Evolutionary conservation across 92 coral and sea anemone species (phyloP).

Genomic region (Scolanthus callimorphus): DNA sequence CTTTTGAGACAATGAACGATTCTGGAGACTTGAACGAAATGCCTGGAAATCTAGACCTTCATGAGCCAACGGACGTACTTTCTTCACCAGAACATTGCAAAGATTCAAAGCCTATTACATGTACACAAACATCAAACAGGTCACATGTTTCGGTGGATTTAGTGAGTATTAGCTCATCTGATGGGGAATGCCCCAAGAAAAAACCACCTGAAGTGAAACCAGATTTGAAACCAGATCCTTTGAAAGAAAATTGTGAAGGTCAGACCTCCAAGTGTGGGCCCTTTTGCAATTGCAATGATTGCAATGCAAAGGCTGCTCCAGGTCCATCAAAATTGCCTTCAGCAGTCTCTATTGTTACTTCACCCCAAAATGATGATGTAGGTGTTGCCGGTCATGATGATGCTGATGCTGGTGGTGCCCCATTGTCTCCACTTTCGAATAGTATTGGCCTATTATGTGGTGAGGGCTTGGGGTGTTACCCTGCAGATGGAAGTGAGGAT

Average conservation of each 20-base stretch:
- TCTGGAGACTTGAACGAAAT: too few relatives aligned
- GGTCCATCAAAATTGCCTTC: not conserved
- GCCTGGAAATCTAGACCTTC: too few relatives aligned
- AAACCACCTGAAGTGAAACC: not conserved
- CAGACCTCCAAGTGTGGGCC: slow-evolving; percentile 3
- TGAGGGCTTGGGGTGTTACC: slow-evolving; percentile 7
- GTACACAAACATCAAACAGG: not conserved
- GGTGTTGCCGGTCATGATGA: not conserved
- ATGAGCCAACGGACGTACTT: too few relatives aligned
- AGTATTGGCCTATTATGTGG: slow-evolving; percentile 23
- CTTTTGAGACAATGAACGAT: too few relatives aligned
- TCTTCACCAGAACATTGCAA: too few relatives aligned
- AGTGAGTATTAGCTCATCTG: not conserved
- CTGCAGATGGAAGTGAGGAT: slow-evolving; percentile 1
- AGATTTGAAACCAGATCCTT: too few relatives aligned
- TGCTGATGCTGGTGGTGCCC: not conserved
- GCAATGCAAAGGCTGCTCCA: not conserved
- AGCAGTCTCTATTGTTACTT: too few relatives aligned
- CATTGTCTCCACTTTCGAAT: slow-evolving; percentile 8
- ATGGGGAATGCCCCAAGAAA: not conserved
- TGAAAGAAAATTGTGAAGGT: not conserved
- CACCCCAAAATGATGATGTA: not conserved
- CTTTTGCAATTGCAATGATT: not conserved
- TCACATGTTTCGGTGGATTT: not conserved
- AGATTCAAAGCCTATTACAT: not conserved